phyloP scores from a whole-genome alignment of 2,113 vertebrate genomes.

The Aythya baeri region DNA sequence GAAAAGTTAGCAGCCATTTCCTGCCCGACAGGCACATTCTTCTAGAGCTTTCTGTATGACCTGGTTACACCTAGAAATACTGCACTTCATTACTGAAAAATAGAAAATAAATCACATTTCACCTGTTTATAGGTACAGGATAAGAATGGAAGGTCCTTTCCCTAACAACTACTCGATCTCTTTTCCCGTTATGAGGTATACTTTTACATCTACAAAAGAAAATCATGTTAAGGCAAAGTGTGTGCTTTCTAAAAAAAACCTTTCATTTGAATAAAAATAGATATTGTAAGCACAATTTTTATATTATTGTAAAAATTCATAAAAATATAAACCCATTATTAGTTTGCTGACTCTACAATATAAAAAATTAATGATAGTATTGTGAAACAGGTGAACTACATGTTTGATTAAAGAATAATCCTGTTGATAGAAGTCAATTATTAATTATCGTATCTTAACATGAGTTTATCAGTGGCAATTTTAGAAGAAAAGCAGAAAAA shows the following conservation, averaged over 20 bases:
- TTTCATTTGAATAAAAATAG: constrained; percentile 54
- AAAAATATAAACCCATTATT: constrained; percentile 20
- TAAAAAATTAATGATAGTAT: neutral
- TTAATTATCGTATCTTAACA: neutral
- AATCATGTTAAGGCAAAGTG: constrained; percentile 70
- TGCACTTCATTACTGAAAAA: neutral
- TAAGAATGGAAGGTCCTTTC: neutral
- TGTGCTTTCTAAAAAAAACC: neutral
- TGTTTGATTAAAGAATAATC: neutral
- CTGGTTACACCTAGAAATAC: neutral
- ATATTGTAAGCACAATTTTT: neutral
- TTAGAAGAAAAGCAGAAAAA: neutral
- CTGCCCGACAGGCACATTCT: neutral
- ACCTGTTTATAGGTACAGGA: neutral
- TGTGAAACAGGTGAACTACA: neutral
- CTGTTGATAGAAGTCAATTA: neutral
- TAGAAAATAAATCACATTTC: neutral
- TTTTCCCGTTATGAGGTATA: constrained; percentile 59
- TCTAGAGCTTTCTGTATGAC: neutral
- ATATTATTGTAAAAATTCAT: constrained; percentile 11
- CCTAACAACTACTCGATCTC: neutral
- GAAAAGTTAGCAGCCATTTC: constrained; percentile 3
- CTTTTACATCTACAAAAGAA: constrained; percentile 32
- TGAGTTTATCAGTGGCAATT: neutral
- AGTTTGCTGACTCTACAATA: neutral